Evolutionary conservation across 92 coral and sea anemone genomes (phyloP).

Genomic region (Nematostella vectensis): DNA sequence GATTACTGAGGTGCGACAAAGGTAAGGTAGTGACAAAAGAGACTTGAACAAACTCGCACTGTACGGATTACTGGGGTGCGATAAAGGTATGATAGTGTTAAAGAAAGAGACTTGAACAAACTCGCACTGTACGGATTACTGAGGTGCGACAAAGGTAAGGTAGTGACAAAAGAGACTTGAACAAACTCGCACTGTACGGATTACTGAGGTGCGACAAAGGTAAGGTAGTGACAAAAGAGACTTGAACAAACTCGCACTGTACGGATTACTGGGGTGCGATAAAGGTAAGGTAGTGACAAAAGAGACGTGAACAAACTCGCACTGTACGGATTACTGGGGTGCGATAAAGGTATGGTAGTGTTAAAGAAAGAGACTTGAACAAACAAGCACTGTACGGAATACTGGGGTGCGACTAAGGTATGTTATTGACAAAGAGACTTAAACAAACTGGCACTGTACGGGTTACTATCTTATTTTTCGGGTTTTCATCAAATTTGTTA

Average conservation of each 20-base stretch:
- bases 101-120: too few species aligned
- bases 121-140: slow-evolving; percentile 39
- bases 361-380: too few species aligned
- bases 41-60: slow-evolving; percentile 59
- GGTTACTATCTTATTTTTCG: slow-evolving; percentile 36
- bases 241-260: slow-evolving; percentile 52
- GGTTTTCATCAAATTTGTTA: too few species aligned
- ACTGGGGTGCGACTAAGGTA: slow-evolving; percentile 49
- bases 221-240: too few species aligned
- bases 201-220: slow-evolving; percentile 48
- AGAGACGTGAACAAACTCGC: slow-evolving; percentile 61
- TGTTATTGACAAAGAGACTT: too few species aligned
- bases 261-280: slow-evolving; percentile 22
- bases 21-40: too few species aligned
- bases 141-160: slow-evolving; percentile 41
- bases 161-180: too few species aligned
- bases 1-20: slow-evolving; percentile 33
- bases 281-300: slow-evolving; percentile 55
- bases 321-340: slow-evolving; percentile 29
- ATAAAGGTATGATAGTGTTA: slow-evolving; percentile 47
- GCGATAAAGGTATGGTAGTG: slow-evolving; percentile 42
- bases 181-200: slow-evolving; percentile 44
- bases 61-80: slow-evolving; percentile 23
- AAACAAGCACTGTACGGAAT: slow-evolving; percentile 45
- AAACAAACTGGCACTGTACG: slow-evolving; percentile 47